Conservation (phyloP, 2,113 vertebrate species). For the Pipra filicauda region DNA sequence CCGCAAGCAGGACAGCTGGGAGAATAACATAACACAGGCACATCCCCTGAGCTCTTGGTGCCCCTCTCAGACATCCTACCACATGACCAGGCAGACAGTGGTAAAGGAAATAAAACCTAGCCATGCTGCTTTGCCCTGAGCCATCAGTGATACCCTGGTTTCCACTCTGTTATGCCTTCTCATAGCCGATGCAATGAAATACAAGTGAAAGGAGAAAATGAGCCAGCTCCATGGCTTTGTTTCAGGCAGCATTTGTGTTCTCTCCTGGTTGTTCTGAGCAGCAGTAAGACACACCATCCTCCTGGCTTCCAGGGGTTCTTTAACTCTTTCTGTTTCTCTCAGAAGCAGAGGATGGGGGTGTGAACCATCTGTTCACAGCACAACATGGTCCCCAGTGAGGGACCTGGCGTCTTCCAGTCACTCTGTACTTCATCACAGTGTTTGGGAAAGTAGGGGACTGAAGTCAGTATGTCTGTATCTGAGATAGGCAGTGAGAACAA, state of each 20-base stretch:
- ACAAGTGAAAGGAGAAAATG: background rate
- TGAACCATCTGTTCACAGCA: background rate
- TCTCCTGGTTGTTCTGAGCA: background rate
- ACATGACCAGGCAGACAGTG: background rate
- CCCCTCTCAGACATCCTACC: background rate
- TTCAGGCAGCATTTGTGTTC: background rate
- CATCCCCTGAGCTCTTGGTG: background rate
- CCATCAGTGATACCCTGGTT: background rate
- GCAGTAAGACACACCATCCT: background rate
- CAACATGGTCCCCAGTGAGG: background rate
- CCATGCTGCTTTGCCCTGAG: background rate
- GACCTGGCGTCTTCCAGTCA: background rate
- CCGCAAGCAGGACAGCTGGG: fast-evolving
- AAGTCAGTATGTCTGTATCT: background rate
- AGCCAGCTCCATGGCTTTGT: background rate
- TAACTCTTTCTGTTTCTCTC: background rate
- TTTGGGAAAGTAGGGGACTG: background rate
- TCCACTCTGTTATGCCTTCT: background rate
- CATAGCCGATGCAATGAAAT: fast-evolving
- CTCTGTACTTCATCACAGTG: background rate
- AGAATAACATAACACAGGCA: background rate
- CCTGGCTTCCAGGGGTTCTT: background rate
- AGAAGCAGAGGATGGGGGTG: background rate
- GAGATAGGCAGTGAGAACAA: background rate
- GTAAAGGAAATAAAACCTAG: background rate